Evolutionary conservation across 2,888 invertebrate species (phyloP).

Genomic region (Danaus chrysippus): DNA sequence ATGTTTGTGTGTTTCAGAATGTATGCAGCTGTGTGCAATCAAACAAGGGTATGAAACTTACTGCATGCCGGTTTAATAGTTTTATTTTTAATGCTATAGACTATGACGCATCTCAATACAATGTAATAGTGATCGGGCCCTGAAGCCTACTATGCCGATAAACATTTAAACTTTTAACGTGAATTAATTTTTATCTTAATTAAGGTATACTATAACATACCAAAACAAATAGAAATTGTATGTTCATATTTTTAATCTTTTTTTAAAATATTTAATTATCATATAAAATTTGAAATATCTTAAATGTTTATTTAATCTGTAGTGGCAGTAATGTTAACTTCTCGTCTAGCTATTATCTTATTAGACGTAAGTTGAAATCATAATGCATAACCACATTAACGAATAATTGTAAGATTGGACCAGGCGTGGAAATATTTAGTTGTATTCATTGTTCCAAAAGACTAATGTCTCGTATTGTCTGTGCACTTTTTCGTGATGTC

Average conservation of each 20-base stretch:
- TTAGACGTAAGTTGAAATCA: constrained; percentile 33
- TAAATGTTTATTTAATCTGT: constrained; percentile 27
- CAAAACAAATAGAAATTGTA: constrained; percentile 15
- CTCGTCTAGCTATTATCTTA: constrained; percentile 32
- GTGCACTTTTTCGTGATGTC: constrained; percentile 18
- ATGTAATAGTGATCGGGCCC: constrained; percentile 38
- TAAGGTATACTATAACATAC: constrained; percentile 24
- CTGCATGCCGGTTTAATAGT: constrained; percentile 65
- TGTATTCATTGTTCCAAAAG: constrained; percentile 15
- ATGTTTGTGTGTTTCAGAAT: constrained; percentile 33
- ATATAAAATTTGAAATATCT: constrained; percentile 6
- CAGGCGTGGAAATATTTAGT: constrained; percentile 26
- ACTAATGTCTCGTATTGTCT: constrained; percentile 15
- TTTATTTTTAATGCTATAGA: constrained; percentile 62
- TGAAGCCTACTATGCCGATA: constrained; percentile 14
- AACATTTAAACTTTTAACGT: constrained; percentile 15
- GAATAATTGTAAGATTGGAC: constrained; percentile 29
- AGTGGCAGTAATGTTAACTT: constrained; percentile 34
- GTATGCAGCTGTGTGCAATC: constrained; percentile 72
- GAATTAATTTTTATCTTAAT: constrained; percentile 25
- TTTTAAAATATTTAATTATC: constrained; percentile 8
- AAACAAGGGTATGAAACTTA: constrained; percentile 66
- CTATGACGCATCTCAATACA: constrained; percentile 58
- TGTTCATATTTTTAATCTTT: constrained; percentile 12
- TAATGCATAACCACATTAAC: constrained; percentile 31